Base-by-base conservation (phyloP, 2,113 vertebrate species). In the Ammodytes marinus region DNA sequence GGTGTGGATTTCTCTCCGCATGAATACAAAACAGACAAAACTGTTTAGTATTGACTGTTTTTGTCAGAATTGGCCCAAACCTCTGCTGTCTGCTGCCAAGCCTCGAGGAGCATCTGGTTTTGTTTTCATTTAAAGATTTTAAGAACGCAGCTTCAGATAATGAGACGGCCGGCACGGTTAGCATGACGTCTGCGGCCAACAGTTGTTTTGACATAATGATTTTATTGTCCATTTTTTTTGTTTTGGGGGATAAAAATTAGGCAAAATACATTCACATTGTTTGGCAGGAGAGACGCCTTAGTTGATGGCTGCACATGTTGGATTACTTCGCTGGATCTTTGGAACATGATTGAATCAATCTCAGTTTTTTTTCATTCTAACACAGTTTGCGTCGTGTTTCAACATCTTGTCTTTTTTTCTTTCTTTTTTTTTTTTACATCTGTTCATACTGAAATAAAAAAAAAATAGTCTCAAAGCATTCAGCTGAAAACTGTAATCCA, bases 101-200 rank as follows among this genome's bases (percentile, higher is more conserved):
- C n/a, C n/a, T 53, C 70, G 85, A 83, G 1, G 55, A 79, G 58
- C 89, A 88, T 89, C 87, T 91, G 91, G 81, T 86, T 89, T 81
- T 85, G 69, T 47, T 88, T 81, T 1, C 27, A 27, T 27, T 27
- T 27, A 27, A 27, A 1, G 27, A 2, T 79, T 65, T 74, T 52
- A 78, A 79, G 52, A 47, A 74, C 73, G 71, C 13, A 0, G 17
- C 64, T 61, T 10, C 27, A 14, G 49, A 69, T 86, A 81, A 85
- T 63, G 78, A 82, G 85, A 80, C 78, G 6, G 54, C 74, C 37
- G 66, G 70, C 42, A 0, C 47, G 13, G 42, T 86, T 65, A 81
- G 63, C 63, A 46, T 61, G 0, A 11, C 17, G 76, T 74, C 73
- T 75, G 58, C 79, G 65, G 67, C 52, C 10, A 67, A 40, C 7